Conservation (phyloP, 2,113 vertebrate genomes). For the Scomber colias region DNA sequence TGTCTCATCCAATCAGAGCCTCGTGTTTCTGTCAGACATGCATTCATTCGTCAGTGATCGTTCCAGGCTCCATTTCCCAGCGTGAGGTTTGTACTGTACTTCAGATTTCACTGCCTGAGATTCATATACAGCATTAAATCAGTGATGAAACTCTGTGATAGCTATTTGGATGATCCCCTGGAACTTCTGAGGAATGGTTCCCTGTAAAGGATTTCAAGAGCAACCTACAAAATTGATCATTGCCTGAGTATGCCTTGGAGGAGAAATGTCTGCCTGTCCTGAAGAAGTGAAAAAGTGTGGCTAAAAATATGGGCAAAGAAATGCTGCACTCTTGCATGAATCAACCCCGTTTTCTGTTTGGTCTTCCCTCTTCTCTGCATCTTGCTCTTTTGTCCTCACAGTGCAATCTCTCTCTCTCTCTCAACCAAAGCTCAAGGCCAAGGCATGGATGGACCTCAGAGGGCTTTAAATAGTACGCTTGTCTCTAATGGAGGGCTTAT, state of each 20-base stretch:
- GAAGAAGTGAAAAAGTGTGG: conserved; percentile 8
- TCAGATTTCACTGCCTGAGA: conserved; percentile 68
- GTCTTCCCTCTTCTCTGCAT: conserved; percentile 74
- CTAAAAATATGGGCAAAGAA: conserved; percentile 32
- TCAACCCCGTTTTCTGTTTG: conserved; percentile 56
- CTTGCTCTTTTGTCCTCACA: conserved; percentile 66
- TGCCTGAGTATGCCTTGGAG: conserved; percentile 66
- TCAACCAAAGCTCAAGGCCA: conserved; percentile 32
- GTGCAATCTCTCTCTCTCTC: conserved; percentile 35
- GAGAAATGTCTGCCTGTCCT: conserved; percentile 53
- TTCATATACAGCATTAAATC: conserved; percentile 59
- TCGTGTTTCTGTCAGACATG: conserved; percentile 70
- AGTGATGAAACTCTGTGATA: conserved; percentile 24
- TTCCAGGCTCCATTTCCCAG: conserved; percentile 46
- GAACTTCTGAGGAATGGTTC: conserved; percentile 39
- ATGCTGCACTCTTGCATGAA: conserved; percentile 78
- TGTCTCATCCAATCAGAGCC: conserved; percentile 63
- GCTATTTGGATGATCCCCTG: conserved; percentile 38
- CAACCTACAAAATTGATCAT: conserved; percentile 32
- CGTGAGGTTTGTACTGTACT: conserved; percentile 51
- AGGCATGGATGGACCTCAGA: conserved; percentile 62
- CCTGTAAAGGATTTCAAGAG: conserved; percentile 40
- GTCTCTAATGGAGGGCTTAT: conserved; percentile 34
- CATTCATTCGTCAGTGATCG: conserved; percentile 67
- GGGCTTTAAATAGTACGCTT: conserved; percentile 37